A percentile compares a stretch with the other conserved stretches of the same genome.
Evolutionary conservation across 2,888 invertebrate species (phyloP).

Genomic region (Drosophila paracracens): DNA sequence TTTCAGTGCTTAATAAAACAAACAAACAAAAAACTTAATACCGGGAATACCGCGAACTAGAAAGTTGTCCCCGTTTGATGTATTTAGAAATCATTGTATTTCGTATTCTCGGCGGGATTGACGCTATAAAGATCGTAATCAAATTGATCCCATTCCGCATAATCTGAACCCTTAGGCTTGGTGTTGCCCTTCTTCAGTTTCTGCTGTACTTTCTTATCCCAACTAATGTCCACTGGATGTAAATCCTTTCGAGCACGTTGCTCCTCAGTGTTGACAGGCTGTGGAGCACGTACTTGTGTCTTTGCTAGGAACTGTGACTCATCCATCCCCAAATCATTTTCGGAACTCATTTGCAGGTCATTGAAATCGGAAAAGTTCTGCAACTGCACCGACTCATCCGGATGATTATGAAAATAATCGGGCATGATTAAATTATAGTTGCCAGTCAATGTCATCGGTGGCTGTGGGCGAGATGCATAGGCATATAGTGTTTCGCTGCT

Average conservation of each 20-base stretch:
- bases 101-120: conserved; percentile 71
- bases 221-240: conserved; percentile 64
- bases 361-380: conserved; percentile 78
- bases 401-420: conserved; percentile 73
- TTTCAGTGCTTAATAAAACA: conserved; percentile 62
- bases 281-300: conserved; percentile 72
- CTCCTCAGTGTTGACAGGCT: conserved; percentile 72
- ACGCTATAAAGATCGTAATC: conserved; percentile 82
- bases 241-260: conserved; percentile 65
- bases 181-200: conserved; percentile 76
- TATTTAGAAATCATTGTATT: conserved; percentile 63
- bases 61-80: conserved; percentile 10
- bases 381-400: conserved; percentile 73
- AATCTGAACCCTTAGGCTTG: conserved; percentile 63
- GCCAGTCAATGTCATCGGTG: conserved; percentile 64
- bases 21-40: conserved; percentile 47
- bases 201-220: conserved; percentile 62
- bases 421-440: conserved; percentile 79
- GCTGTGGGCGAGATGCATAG: conserved; percentile 61
- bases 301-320: conserved; percentile 67
- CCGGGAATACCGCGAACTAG: conserved; percentile 11
- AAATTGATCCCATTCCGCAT: conserved; percentile 82
- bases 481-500: conserved; percentile 51
- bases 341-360: conserved; percentile 62
- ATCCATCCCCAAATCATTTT: conserved; percentile 76